Conservation (phyloP, 1,140 invertebrate species). For the Ips typographus region DNA sequence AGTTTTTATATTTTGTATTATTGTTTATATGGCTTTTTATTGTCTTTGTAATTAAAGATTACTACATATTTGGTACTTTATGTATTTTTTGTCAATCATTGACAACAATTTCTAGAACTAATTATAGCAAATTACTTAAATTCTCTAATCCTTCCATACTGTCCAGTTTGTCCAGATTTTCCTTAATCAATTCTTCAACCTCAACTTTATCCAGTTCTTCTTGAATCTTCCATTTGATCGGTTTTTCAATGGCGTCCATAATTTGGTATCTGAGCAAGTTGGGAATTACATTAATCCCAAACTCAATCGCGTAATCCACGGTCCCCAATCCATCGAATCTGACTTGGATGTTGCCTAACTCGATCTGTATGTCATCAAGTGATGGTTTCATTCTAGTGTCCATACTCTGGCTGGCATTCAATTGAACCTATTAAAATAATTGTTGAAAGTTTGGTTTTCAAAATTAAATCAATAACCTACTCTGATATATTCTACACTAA, state of each 20-base stretch:
- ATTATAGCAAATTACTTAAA: slow-evolving; percentile 28
- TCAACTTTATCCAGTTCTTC: slow-evolving; percentile 70
- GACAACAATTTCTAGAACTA: neutral
- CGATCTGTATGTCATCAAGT: slow-evolving; percentile 72
- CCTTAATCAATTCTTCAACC: slow-evolving; percentile 69
- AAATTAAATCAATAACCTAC: slow-evolving; percentile 43
- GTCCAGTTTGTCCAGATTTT: slow-evolving; percentile 65
- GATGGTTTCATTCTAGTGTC: slow-evolving; percentile 71
- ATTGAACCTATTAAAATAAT: slow-evolving; percentile 47
- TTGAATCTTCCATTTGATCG: slow-evolving; percentile 67
- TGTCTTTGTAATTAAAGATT: neutral
- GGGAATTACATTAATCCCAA: slow-evolving; percentile 74
- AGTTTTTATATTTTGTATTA: neutral
- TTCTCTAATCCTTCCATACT: slow-evolving; percentile 55
- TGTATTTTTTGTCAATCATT: too few relatives aligned
- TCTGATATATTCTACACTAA: slow-evolving; percentile 74
- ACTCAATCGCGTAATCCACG: slow-evolving; percentile 76
- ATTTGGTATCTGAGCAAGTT: slow-evolving; percentile 83
- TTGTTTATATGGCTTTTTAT: neutral
- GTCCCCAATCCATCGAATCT: slow-evolving; percentile 76
- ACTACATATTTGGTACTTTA: too few relatives aligned
- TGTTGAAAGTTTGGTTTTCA: slow-evolving; percentile 2
- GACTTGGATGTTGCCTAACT: slow-evolving; percentile 81
- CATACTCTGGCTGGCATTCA: slow-evolving; percentile 71
- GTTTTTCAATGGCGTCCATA: slow-evolving; percentile 76